Conservation (phyloP, 1,140 invertebrate genomes). For the Trichonephila clavata region DNA sequence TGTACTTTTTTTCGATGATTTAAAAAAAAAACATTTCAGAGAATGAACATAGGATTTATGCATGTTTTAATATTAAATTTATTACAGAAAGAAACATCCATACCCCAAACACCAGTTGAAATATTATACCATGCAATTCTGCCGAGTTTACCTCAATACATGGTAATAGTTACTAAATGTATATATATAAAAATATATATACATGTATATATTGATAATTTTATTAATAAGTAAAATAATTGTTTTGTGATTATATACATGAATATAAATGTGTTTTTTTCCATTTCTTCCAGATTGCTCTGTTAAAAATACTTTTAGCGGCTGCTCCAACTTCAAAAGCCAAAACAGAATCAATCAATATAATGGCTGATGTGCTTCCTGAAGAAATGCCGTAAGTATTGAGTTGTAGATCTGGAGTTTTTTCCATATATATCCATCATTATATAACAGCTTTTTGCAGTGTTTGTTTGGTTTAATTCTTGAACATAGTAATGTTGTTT, state of each 20-base stretch:
- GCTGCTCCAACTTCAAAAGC: conserved; percentile 98
- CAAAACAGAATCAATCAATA: conserved; percentile 99
- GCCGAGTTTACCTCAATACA: conserved; percentile 96
- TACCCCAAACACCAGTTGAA: conserved; percentile 91
- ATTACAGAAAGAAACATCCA: conserved; percentile 85
- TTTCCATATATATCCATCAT: background rate
- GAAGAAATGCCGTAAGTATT: conserved; percentile 94
- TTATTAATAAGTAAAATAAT: background rate
- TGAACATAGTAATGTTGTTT: background rate
- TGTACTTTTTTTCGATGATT: background rate
- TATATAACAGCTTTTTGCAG: background rate
- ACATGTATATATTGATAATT: too few relatives aligned
- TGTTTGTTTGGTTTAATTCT: background rate
- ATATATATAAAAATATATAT: too few relatives aligned
- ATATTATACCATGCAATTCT: conserved; percentile 94
- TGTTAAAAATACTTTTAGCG: conserved; percentile 97
- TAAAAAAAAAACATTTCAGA: background rate
- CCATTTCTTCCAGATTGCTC: conserved; percentile 86
- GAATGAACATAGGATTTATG: background rate
- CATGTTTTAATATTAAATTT: conserved; percentile 61
- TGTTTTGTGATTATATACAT: background rate
- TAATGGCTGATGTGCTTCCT: conserved; percentile 97
- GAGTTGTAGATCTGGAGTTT: background rate
- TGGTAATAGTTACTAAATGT: conserved; percentile 82
- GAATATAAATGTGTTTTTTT: conserved; percentile 6